Evolutionary conservation across 2,888 invertebrate genomes (phyloP), one percentile per base, ranked within the genome.

Genomic region (Nemapogon koenigi): DNA sequence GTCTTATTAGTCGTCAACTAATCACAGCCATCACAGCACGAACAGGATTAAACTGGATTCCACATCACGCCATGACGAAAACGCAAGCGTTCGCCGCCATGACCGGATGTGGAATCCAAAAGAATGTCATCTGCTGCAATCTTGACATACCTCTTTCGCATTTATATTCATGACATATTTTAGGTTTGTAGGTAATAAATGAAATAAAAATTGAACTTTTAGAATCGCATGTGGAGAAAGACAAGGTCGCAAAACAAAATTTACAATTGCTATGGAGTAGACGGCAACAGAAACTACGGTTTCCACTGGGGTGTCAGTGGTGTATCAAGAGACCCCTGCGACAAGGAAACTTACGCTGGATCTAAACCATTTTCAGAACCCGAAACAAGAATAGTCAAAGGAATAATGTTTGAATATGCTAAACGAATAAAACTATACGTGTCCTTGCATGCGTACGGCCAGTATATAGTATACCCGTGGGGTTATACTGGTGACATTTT

Each of bases 241-340:
- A 86, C 85, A 1, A 68, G 85, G 19, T 81, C 83, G 1, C 58
- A 56, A 41, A 47, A 48, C 3, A 42, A 41, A 3, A 43, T 46
- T 1, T 41, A 47, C 2, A 32, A 42, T 0, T 89, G 89, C 47
- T 55, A 48, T 16, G 89, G 90, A 2, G 84, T 83, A 0, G 89
- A 89, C 48, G 82, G 83, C 3, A 89, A 89, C 55, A 67, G 89
- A 13, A 89, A 90, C 62, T 90, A 85, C 52, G 87, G 81, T 13
- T 83, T 73, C 52, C 79, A 85, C 47, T 89, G 88, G 88, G 85
- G 81, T 49, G 83, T 59, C 51, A 83, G 55, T 59, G 83, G 92
- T 0, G 84, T 88, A 1, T 88, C 89, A 37, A 53, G 30, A 1
- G 62, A 83, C 43, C 81, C 82, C 0, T 88, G 88, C 54, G 63